Evolutionary conservation across 2,797 vertebrate species (phyloP).

Genomic region (Cichlasoma orientale): DNA sequence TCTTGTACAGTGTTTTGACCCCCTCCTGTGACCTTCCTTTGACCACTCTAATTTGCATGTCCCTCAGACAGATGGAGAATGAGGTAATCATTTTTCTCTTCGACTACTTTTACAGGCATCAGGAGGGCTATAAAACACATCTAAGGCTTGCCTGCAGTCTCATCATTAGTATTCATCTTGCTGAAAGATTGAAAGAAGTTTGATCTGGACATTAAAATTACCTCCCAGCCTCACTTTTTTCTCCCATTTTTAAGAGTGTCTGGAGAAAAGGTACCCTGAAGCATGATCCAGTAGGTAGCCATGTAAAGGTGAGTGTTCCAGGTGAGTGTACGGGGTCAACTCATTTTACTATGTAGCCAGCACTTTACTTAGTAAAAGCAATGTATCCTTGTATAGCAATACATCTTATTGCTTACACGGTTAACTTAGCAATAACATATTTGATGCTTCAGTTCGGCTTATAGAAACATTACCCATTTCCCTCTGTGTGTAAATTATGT

Average conservation of each 20-base stretch:
- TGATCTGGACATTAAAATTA: slow-evolving; percentile 60
- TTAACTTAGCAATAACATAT: neutral
- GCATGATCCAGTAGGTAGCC: neutral
- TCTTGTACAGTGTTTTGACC: slow-evolving; percentile 38
- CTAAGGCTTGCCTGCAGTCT: slow-evolving; percentile 45
- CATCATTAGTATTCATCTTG: slow-evolving; percentile 65
- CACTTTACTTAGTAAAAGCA: neutral
- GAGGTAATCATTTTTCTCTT: slow-evolving; percentile 53
- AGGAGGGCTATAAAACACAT: slow-evolving; percentile 55
- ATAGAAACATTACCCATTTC: neutral
- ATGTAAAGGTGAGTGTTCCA: slow-evolving; percentile 2
- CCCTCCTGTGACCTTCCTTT: slow-evolving; percentile 18
- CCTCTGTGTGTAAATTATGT: neutral
- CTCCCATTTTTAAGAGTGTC: neutral
- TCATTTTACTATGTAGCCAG: neutral
- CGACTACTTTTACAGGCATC: slow-evolving; percentile 45
- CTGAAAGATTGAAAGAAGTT: slow-evolving; percentile 58
- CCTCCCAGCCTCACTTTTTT: neutral
- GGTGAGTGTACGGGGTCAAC: neutral
- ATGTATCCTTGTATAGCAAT: neutral
- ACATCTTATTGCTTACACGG: neutral
- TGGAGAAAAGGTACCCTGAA: slow-evolving; percentile 18
- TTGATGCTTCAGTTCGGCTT: neutral
- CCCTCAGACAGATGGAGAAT: slow-evolving; percentile 53
- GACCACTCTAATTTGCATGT: slow-evolving; percentile 64